Evolutionary conservation across 2,113 vertebrate species (phyloP), one percentile per base, ranked within the genome.

Genomic region (Turnix velox): DNA sequence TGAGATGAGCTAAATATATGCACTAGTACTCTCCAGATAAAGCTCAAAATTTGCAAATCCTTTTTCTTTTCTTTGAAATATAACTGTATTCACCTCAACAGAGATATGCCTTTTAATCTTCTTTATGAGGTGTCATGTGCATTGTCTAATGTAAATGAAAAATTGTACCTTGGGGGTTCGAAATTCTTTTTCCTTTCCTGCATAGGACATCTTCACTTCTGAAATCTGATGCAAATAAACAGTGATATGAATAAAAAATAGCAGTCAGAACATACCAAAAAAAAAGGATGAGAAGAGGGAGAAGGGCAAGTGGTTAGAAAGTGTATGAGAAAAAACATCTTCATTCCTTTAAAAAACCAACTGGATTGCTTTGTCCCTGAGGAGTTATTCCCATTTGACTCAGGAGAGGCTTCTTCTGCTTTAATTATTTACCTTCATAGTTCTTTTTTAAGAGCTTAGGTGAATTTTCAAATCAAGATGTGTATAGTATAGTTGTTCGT

Each of bases 201-300:
- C 35, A 68, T 20, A 33, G 18, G 27, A 42, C 3, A 1, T 40
- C 27, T 71, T 92, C 0, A 1, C 31, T 73, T 83, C 76, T 39
- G 30, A 92, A 92, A 89, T 63, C 35, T 78, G 88, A 75, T 46
- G 48, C 6, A 87, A 88, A 75, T 87, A 81, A 54, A 68, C 86
- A 7, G n/a, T 39, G 1, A 20, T 49, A 77, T 66, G 46, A 87
- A 69, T 49, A 17, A 77, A 84, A 77, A 67, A 14, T 7, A 74
- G 4, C 65, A 63, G 54, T 39, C 18, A 5, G 9, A 19, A 67
- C 4, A 5, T 3, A n/a, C 3, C 10, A 6, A 35, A 54, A 10
- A 23, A 12, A 66, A 48, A 1, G 0, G 5, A 2, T 9, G 2
- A 4, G 3, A 1, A 4, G 2, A 2, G 2, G 3, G 8, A 31